Evolutionary conservation across 2,797 vertebrate species (phyloP).

Genomic region (Ispidina lecontei): DNA sequence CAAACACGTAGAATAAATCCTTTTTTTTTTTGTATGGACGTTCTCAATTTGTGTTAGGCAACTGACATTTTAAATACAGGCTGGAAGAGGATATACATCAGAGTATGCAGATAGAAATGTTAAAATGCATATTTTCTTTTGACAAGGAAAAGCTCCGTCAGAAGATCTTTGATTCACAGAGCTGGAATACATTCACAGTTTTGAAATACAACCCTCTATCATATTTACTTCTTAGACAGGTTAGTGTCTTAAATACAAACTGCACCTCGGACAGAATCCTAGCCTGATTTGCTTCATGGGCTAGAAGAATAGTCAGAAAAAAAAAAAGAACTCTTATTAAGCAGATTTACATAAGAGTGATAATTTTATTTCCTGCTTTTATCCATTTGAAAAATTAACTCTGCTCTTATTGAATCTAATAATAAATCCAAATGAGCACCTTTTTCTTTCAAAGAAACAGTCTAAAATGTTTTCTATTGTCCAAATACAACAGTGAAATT

Average conservation of each 20-base stretch:
- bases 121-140: conserved; percentile 62
- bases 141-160: conserved; percentile 53
- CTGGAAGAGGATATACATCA: conserved; percentile 56
- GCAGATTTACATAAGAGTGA: neutral
- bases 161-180: conserved; percentile 56
- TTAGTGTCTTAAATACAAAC: conserved; percentile 58
- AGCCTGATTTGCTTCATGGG: neutral
- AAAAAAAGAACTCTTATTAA: neutral
- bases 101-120: conserved; percentile 42
- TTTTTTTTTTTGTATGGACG: neutral
- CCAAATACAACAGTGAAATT: neutral
- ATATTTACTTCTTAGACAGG: conserved; percentile 15
- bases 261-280: neutral
- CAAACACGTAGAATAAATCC: neutral
- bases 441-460: neutral
- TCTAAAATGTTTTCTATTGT: neutral
- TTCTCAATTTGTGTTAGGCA: conserved; percentile 48
- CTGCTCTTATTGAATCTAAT: neutral
- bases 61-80: conserved; percentile 53
- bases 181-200: conserved; percentile 49
- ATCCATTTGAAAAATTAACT: neutral
- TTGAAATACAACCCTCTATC: conserved; percentile 46
- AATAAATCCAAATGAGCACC: neutral
- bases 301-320: neutral
- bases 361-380: neutral